phyloP scores from a whole-genome alignment of 2,797 vertebrate species.

The Falco naumanni region DNA sequence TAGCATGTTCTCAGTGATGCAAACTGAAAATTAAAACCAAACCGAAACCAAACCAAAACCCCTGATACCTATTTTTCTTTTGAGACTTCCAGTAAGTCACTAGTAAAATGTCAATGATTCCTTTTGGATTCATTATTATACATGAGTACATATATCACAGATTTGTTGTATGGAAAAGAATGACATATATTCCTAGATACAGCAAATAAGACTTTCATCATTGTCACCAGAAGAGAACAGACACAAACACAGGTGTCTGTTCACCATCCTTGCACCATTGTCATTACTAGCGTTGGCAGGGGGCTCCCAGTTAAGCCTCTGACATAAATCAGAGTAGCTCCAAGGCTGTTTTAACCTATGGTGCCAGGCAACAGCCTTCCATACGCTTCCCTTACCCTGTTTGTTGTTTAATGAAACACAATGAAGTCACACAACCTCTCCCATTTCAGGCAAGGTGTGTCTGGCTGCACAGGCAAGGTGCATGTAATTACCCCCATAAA shows the following conservation, averaged over 20 bases:
- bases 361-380: background rate
- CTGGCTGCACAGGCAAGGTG: background rate
- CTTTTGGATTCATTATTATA: constrained; percentile 43
- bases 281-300: background rate
- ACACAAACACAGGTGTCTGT: background rate
- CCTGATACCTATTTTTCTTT: constrained; percentile 29
- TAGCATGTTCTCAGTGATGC: background rate
- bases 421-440: background rate
- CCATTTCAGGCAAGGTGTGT: background rate
- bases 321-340: background rate
- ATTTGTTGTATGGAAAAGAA: constrained; percentile 23
- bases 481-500: background rate
- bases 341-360: background rate
- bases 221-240: constrained; percentile 20
- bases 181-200: background rate
- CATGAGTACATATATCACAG: constrained; percentile 8
- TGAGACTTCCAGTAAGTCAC: constrained; percentile 34
- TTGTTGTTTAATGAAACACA: background rate
- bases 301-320: background rate
- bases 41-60: background rate
- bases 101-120: constrained; percentile 36
- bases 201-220: constrained; percentile 21
- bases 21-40: constrained; percentile 29
- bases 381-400: background rate
- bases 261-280: background rate